These are phyloP conservation scores for Chloropsis hardwickii DNA, from an alignment of 2,113 vertebrate species.

Conservation along the genomic window DNA sequence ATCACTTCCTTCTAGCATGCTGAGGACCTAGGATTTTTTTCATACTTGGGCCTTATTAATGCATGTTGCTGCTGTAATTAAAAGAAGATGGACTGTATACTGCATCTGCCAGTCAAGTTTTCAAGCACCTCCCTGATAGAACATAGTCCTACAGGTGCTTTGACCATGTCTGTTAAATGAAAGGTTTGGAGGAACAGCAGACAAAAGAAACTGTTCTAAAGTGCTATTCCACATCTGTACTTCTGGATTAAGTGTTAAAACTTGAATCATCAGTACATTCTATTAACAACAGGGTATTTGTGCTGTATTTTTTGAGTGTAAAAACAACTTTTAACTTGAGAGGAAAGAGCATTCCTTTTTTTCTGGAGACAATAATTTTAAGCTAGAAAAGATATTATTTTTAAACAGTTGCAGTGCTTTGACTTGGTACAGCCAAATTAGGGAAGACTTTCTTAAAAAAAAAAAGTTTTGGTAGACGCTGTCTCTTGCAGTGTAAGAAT, in stretches of 20 bases:
- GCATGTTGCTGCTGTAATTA: not conserved
- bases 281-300: not conserved
- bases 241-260: not conserved
- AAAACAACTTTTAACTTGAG: not conserved
- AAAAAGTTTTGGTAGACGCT: not conserved
- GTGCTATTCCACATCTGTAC: not conserved
- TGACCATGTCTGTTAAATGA: not conserved
- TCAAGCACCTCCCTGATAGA: not conserved
- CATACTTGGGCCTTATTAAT: not conserved
- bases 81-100: not conserved
- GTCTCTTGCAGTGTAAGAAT: not conserved
- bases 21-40: not conserved
- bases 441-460: not conserved
- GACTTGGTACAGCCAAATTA: not conserved
- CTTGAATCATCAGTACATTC: not conserved
- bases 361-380: not conserved
- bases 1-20: slow-evolving; percentile 1
- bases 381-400: not conserved
- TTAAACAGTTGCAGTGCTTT: not conserved
- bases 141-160: not conserved
- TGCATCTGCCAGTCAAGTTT: not conserved
- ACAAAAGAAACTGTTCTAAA: not conserved
- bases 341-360: not conserved
- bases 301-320: not conserved
- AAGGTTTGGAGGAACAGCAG: not conserved